phyloP scores from a whole-genome alignment of 2,113 vertebrate species.

The Psettodes erumei region DNA sequence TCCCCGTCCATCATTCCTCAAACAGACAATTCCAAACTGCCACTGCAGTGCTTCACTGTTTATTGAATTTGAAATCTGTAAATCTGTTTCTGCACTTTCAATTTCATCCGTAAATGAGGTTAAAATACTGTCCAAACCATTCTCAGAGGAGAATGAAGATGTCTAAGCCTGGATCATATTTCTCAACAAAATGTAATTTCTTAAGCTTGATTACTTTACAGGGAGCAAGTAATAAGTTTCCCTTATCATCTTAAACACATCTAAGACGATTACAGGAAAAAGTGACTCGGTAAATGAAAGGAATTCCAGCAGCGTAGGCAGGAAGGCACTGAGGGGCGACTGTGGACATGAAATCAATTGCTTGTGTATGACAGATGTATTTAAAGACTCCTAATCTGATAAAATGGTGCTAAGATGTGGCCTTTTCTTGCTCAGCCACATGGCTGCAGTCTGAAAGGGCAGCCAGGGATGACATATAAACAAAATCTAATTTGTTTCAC shows the following conservation, averaged over 20 bases:
- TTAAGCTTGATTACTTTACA: slow-evolving; percentile 67
- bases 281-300: slow-evolving; percentile 82
- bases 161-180: slow-evolving; percentile 71
- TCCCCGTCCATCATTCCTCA: slow-evolving; percentile 2
- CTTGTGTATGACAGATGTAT: slow-evolving; percentile 79
- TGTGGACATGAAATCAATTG: slow-evolving; percentile 72
- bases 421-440: slow-evolving; percentile 75
- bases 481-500: slow-evolving; percentile 88
- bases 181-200: slow-evolving; percentile 74
- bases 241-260: slow-evolving; percentile 75
- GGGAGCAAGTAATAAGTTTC: slow-evolving; percentile 69
- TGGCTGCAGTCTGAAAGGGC: slow-evolving; percentile 51
- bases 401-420: slow-evolving; percentile 80
- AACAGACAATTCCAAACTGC: background rate
- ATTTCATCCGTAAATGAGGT: slow-evolving; percentile 22
- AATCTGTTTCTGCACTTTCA: slow-evolving; percentile 38
- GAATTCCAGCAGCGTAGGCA: slow-evolving; percentile 68
- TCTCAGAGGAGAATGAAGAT: slow-evolving; percentile 35
- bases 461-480: slow-evolving; percentile 70
- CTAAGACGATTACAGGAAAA: slow-evolving; percentile 83
- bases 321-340: slow-evolving; percentile 61
- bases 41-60: background rate
- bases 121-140: slow-evolving; percentile 1
- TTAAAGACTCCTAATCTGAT: slow-evolving; percentile 87
- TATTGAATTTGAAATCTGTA: slow-evolving; percentile 14